phyloP scores from a whole-genome alignment of 2,888 invertebrate genomes.

The Machimus atricapillus region DNA sequence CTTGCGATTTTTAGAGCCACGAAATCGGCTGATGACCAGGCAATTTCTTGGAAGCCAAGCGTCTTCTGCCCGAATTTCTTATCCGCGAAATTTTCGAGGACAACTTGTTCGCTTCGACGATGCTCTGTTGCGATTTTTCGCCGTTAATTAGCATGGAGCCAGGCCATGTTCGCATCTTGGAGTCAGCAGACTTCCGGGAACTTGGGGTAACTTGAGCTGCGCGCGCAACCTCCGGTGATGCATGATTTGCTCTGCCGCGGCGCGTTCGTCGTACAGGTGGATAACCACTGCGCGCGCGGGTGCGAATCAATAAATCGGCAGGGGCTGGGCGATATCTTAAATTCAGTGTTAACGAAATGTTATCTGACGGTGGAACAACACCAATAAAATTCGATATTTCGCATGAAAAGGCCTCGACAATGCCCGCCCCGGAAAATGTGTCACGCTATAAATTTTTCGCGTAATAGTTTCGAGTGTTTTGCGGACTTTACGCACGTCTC shows the following conservation, averaged over 20 bases:
- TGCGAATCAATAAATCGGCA: background rate
- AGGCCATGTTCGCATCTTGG: background rate
- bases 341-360: background rate
- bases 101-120: background rate
- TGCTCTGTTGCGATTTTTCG: background rate
- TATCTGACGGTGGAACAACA: background rate
- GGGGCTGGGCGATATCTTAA: constrained; percentile 2
- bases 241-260: background rate
- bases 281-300: background rate
- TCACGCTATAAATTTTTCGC: constrained; percentile 18
- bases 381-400: background rate
- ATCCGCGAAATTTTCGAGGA: constrained; percentile 8
- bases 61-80: background rate
- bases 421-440: constrained; percentile 10
- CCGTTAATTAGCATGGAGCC: constrained; percentile 1
- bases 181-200: background rate
- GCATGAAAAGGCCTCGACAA: background rate
- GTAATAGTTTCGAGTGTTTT: background rate
- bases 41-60: background rate
- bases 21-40: background rate
- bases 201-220: background rate
- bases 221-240: background rate
- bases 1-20: background rate
- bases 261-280: background rate
- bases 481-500: background rate